Evolutionary conservation across 1,140 invertebrate genomes (phyloP).

Genomic region (Holotrichia oblita): DNA sequence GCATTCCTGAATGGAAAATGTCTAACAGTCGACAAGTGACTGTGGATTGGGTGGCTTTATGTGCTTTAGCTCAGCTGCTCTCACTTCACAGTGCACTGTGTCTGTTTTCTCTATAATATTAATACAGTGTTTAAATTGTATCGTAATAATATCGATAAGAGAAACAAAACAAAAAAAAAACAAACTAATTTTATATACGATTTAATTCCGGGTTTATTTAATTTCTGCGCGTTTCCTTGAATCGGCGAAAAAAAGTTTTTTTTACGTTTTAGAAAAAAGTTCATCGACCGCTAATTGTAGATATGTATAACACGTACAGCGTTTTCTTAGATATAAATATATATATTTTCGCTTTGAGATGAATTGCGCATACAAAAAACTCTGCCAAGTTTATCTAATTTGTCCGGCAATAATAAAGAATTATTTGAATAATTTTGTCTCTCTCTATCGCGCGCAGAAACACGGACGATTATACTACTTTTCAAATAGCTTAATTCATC

Average conservation of each 20-base stretch:
- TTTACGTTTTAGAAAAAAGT: slow-evolving; percentile 24
- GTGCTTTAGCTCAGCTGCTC: slow-evolving; percentile 25
- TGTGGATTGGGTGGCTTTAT: slow-evolving; percentile 39
- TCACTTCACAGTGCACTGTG: background rate
- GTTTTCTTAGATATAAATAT: background rate
- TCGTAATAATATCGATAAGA: background rate
- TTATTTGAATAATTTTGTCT: background rate
- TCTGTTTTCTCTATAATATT: background rate
- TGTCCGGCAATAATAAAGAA: background rate
- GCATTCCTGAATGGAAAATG: slow-evolving; percentile 37
- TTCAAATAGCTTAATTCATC: background rate
- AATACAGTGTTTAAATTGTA: background rate
- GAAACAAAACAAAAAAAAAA: too few species aligned
- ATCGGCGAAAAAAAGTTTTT: slow-evolving; percentile 29
- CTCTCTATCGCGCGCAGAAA: too few species aligned
- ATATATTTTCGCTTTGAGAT: slow-evolving; percentile 21
- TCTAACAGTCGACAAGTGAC: slow-evolving; percentile 38
- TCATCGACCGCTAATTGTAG: slow-evolving; percentile 32
- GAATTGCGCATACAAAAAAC: slow-evolving; percentile 13
- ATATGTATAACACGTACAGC: slow-evolving; percentile 8
- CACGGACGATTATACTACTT: background rate
- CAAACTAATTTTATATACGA: background rate
- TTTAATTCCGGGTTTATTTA: slow-evolving; percentile 14
- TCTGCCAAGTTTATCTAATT: slow-evolving; percentile 25
- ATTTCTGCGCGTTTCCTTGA: slow-evolving; percentile 4